Evolutionary conservation across 2,797 vertebrate species (phyloP).

Genomic region (Cossypha niveicapilla): DNA sequence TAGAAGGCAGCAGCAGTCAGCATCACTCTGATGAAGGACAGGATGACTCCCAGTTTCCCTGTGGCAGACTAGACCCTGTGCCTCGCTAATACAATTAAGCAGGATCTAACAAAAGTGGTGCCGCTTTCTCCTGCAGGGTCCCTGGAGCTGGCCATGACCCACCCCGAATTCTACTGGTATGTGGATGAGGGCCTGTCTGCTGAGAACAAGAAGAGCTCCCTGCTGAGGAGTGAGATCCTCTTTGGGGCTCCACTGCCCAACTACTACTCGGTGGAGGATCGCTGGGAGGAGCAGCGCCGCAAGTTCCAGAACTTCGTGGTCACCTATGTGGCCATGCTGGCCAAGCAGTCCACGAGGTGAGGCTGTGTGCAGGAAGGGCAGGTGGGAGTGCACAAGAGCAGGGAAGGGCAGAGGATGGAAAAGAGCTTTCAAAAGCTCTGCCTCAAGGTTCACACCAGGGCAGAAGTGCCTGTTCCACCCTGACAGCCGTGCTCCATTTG

Average conservation of each 20-base stretch:
- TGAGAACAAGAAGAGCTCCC: slow-evolving; percentile 87
- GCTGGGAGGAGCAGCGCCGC: slow-evolving; percentile 86
- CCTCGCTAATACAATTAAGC: not conserved
- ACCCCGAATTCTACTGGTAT: slow-evolving; percentile 98
- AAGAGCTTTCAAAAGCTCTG: not conserved
- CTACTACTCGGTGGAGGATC: slow-evolving; percentile 91
- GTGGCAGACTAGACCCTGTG: not conserved
- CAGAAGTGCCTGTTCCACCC: not conserved
- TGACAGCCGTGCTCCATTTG: rapidly evolving
- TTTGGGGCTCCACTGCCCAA: slow-evolving; percentile 92
- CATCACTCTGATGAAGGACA: not conserved
- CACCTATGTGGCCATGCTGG: slow-evolving; percentile 88
- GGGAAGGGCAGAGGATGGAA: not conserved
- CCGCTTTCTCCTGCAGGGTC: slow-evolving; percentile 76
- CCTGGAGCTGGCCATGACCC: slow-evolving; percentile 93
- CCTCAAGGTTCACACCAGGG: rapidly evolving
- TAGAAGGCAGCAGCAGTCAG: not conserved
- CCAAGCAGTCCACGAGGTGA: slow-evolving; percentile 95
- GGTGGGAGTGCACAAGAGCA: not conserved
- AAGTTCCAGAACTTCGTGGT: slow-evolving; percentile 93
- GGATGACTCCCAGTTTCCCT: not conserved
- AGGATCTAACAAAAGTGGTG: not conserved
- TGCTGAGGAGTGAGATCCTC: slow-evolving; percentile 93
- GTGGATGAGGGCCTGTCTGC: slow-evolving; percentile 92
- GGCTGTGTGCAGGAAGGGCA: not conserved